Conservation (phyloP, 1,140 invertebrate genomes). For the Laupala kohalensis region DNA sequence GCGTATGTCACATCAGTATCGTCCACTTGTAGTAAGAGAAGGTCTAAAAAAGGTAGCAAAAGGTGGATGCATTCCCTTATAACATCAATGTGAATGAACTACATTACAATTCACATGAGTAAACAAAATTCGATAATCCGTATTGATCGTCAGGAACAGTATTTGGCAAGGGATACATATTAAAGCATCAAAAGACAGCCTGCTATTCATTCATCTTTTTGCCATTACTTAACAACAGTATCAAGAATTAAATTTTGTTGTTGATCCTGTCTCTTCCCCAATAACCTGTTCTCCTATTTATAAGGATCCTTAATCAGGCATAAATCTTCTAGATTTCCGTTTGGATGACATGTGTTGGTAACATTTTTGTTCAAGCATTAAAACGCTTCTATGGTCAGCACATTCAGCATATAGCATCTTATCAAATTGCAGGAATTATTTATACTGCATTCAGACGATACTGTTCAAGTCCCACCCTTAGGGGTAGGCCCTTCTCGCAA, state of each 20-base stretch:
- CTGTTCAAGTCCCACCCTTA: conserved; percentile 14
- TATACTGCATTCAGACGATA: background rate
- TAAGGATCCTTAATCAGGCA: background rate
- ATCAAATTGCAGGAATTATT: background rate
- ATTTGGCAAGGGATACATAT: background rate
- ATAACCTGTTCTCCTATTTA: background rate
- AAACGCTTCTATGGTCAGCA: background rate
- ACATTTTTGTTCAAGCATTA: background rate
- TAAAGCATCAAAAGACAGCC: background rate
- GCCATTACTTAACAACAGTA: background rate
- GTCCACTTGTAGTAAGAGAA: background rate
- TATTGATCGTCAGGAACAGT: background rate
- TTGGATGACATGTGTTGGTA: background rate
- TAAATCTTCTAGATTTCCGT: background rate
- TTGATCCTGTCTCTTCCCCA: background rate
- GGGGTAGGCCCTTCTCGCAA: conserved; percentile 23
- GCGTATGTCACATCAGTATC: background rate
- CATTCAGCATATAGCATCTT: background rate
- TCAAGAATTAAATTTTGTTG: background rate
- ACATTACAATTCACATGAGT: background rate
- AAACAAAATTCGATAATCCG: background rate
- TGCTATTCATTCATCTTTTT: background rate
- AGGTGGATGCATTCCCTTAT: background rate
- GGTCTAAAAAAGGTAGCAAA: background rate
- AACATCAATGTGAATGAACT: background rate